Conservation (phyloP, 92 coral and sea anemone species). For the Parazoanthus darwini region DNA sequence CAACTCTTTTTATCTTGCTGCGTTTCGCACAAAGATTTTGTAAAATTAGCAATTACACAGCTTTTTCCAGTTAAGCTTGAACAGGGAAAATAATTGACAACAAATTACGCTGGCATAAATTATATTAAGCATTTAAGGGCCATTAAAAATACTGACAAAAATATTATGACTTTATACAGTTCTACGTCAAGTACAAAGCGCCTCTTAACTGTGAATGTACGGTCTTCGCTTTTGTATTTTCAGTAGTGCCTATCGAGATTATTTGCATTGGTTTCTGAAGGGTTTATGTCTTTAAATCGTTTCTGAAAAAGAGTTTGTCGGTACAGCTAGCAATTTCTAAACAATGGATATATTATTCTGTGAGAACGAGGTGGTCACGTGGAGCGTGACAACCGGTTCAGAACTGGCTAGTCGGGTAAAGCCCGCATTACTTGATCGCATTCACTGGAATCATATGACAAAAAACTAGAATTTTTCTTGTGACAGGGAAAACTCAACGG, state of each 20-base stretch:
- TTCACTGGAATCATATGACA: background rate
- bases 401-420: constrained; percentile 36
- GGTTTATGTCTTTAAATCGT: too few relatives aligned
- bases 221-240: too few relatives aligned
- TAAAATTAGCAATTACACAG: background rate
- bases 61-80: background rate
- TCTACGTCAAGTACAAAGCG: background rate
- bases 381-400: constrained; percentile 13
- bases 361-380: background rate
- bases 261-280: too few relatives aligned
- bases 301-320: background rate
- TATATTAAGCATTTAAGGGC: too few relatives aligned
- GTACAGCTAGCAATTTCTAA: background rate
- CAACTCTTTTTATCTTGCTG: background rate
- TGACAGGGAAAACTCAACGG: background rate
- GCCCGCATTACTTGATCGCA: constrained; percentile 39
- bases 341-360: background rate
- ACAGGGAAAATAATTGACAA: background rate
- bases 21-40: background rate
- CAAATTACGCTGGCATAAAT: background rate
- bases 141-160: background rate
- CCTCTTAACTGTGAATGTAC: too few relatives aligned
- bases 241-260: too few relatives aligned
- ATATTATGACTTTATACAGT: background rate
- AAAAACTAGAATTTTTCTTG: constrained; percentile 23